A percentile compares a stretch with the other conserved stretches of the same genome.
Conservation (phyloP, 1,140 invertebrate species). For the Drosophila biarmipes region DNA sequence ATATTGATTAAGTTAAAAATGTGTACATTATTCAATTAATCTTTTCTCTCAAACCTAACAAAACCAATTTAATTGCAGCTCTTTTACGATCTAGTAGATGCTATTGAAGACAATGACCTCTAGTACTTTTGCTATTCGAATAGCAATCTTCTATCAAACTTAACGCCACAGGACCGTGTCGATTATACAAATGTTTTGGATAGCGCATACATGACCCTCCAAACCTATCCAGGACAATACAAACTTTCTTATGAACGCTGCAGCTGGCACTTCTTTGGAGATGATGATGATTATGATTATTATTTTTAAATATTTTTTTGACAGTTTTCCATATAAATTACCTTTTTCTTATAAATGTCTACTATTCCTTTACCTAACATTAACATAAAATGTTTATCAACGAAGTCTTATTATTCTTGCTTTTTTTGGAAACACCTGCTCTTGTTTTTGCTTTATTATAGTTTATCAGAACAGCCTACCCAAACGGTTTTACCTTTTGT, state of each 20-base stretch:
- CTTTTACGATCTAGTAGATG: conserved; percentile 34
- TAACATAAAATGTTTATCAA: too few species aligned
- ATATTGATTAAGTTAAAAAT: too few species aligned
- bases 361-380: too few species aligned
- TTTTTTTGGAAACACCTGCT: too few species aligned
- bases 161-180: conserved; percentile 12
- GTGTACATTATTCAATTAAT: too few species aligned
- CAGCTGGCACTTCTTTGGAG: conserved; percentile 32
- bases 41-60: too few species aligned
- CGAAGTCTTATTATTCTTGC: too few species aligned
- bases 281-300: background rate
- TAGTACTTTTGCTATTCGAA: conserved; percentile 15
- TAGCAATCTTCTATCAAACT: conserved; percentile 37
- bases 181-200: conserved; percentile 3
- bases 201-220: conserved; percentile 6
- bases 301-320: background rate
- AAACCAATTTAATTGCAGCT: conserved; percentile 30
- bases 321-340: too few species aligned
- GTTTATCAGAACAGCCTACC: too few species aligned
- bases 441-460: too few species aligned
- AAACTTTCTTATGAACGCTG: conserved; percentile 16
- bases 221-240: conserved; percentile 6
- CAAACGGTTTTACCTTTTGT: too few species aligned
- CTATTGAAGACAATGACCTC: conserved; percentile 1
- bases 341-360: too few species aligned